Evolutionary conservation across 2,797 vertebrate species (phyloP).

Genomic region (Sebastiscus albofasciatus): DNA sequence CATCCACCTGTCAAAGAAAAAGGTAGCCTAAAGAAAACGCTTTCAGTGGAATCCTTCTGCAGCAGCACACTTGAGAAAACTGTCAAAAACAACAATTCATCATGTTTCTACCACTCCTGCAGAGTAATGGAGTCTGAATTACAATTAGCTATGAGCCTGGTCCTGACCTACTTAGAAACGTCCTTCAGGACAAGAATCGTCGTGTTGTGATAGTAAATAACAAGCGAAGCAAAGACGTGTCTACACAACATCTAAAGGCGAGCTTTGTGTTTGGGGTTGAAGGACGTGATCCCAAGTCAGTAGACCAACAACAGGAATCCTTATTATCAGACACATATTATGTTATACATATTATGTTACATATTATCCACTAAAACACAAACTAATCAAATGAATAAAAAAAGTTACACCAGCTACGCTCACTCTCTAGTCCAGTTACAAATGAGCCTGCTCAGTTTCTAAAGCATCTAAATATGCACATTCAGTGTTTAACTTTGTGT

Average conservation of each 20-base stretch:
- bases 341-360: neutral
- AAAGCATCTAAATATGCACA: neutral
- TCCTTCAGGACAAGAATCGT: neutral
- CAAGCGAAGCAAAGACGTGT: slow-evolving; percentile 10
- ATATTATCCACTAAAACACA: neutral
- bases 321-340: neutral
- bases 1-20: slow-evolving; percentile 45
- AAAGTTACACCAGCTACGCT: neutral
- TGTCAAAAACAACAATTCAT: slow-evolving; percentile 12
- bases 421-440: neutral
- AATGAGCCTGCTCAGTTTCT: neutral
- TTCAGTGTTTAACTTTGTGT: neutral
- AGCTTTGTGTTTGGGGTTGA: slow-evolving; percentile 6
- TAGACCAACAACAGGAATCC: neutral
- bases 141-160: neutral
- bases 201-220: slow-evolving; percentile 42
- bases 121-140: neutral
- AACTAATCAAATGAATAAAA: neutral
- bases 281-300: neutral
- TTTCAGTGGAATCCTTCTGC: slow-evolving; percentile 13
- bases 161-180: slow-evolving; percentile 32
- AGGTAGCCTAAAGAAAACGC: slow-evolving; percentile 43
- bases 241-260: neutral
- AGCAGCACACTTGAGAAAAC: neutral
- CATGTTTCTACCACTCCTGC: neutral